phyloP scores from a whole-genome alignment of 53 echinoderm and acorn worm genomes.

The Stichopus horrens region DNA sequence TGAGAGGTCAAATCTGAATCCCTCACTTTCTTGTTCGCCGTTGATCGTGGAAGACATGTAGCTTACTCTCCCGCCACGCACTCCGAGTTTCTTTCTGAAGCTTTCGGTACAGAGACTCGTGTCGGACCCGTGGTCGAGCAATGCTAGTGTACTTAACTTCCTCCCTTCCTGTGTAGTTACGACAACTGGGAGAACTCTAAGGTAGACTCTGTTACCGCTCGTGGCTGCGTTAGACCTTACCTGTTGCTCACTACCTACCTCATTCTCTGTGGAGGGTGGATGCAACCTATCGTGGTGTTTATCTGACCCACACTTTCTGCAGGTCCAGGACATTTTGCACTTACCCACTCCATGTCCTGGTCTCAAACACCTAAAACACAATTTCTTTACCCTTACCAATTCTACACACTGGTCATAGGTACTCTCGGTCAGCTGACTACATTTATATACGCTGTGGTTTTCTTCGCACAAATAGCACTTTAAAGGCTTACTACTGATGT shows the following conservation, averaged over 20 bases:
- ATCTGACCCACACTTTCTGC: constrained; percentile 46
- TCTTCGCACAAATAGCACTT: constrained; percentile 51
- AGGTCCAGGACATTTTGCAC: constrained; percentile 48
- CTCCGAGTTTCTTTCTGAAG: constrained; percentile 35
- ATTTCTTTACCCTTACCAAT: constrained; percentile 26
- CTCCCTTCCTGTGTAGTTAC: constrained; percentile 33
- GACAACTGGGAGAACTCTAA: constrained; percentile 50
- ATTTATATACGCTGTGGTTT: constrained; percentile 41
- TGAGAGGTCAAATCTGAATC: constrained; percentile 35
- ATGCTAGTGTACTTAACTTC: constrained; percentile 51
- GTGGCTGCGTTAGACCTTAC: constrained; percentile 17
- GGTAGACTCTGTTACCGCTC: constrained; percentile 52
- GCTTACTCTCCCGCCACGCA: constrained; percentile 36
- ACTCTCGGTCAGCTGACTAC: constrained; percentile 30
- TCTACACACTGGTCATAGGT: constrained; percentile 18
- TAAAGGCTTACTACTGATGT: constrained; percentile 33
- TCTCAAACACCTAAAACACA: constrained; percentile 51
- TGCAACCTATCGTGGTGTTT: constrained; percentile 52
- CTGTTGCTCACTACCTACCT: not conserved
- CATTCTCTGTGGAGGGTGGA: constrained; percentile 5
- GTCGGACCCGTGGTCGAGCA: constrained; percentile 53
- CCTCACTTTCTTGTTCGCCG: constrained; percentile 47
- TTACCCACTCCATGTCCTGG: constrained; percentile 33
- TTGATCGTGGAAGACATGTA: constrained; percentile 52
- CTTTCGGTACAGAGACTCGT: constrained; percentile 57